Evolutionary conservation across 2,797 vertebrate genomes (phyloP).

Genomic region (Tarsius wallacei): DNA sequence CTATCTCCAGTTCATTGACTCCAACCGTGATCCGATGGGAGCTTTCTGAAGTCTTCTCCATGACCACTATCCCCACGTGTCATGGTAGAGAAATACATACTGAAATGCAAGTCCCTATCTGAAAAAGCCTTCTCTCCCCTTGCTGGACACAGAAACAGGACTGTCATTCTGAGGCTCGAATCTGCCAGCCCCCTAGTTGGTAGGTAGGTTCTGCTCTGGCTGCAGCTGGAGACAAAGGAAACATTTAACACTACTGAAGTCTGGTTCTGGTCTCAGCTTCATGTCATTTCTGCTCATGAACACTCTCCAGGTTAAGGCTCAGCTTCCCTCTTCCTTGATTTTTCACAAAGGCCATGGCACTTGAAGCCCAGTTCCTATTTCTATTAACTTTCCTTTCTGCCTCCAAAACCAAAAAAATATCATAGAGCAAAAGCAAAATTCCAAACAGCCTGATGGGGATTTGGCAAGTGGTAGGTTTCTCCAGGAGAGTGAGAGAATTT

Average conservation of each 20-base stretch:
- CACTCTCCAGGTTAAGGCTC: background rate
- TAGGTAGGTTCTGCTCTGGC: constrained; percentile 15
- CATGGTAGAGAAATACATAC: background rate
- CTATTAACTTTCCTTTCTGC: constrained; percentile 43
- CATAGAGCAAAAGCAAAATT: constrained; percentile 68
- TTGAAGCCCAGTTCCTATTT: constrained; percentile 45
- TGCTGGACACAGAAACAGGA: background rate
- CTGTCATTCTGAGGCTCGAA: background rate
- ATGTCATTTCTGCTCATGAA: constrained; percentile 63
- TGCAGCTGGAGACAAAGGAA: constrained; percentile 36
- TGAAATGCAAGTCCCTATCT: background rate
- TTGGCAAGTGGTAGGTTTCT: constrained; percentile 68
- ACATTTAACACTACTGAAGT: constrained; percentile 32
- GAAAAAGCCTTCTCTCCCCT: background rate
- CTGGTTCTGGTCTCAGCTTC: constrained; percentile 61
- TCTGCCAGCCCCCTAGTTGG: background rate
- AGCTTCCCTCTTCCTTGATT: background rate
- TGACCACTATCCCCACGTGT: background rate
- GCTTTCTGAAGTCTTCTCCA: background rate
- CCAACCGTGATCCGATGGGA: background rate
- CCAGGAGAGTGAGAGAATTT: background rate
- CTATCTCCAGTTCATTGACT: background rate
- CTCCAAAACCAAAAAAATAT: constrained; percentile 45
- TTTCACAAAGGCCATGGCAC: background rate
- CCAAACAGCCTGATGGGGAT: background rate